These are phyloP conservation scores for Sebastes glaucus DNA, from an alignment of 2,797 vertebrate species.

Conservation along the genomic window DNA sequence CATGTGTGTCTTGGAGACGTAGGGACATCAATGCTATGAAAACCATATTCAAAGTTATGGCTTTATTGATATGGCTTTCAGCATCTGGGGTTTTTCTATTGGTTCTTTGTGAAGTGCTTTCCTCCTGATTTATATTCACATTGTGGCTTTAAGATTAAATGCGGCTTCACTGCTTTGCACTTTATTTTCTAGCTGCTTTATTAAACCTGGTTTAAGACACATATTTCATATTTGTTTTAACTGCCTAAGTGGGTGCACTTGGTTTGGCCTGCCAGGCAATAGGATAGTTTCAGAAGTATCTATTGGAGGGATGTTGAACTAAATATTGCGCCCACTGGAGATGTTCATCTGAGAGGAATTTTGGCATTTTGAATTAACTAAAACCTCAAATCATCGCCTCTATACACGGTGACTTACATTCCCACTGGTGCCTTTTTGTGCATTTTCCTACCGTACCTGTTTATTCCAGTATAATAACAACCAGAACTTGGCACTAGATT, in stretches of 20 bases:
- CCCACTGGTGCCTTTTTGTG: neutral
- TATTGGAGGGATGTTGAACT: slow-evolving; percentile 19
- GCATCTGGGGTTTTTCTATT: slow-evolving; percentile 3
- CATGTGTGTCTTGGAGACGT: slow-evolving; percentile 2
- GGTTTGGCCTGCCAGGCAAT: neutral
- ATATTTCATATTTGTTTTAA: slow-evolving; percentile 21
- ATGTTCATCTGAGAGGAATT: neutral
- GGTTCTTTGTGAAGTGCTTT: neutral
- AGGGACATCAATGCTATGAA: neutral
- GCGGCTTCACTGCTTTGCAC: neutral
- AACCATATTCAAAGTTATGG: neutral
- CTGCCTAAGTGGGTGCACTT: slow-evolving; percentile 1
- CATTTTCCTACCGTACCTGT: neutral
- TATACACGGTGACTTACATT: neutral
- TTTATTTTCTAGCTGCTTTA: slow-evolving; percentile 1
- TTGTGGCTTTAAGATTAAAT: slow-evolving; percentile 11
- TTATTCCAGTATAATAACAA: neutral
- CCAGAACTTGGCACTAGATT: neutral
- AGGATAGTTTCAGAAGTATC: slow-evolving; percentile 8
- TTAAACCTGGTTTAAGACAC: slow-evolving; percentile 11
- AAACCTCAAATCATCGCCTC: neutral
- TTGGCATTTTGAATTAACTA: neutral
- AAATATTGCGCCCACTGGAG: slow-evolving; percentile 16
- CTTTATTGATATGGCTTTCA: slow-evolving; percentile 27
- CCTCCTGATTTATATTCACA: slow-evolving; percentile 16